These are phyloP conservation scores for Hoplodrina ambigua DNA, from an alignment of 2,888 invertebrate species.

Conservation along the genomic window DNA sequence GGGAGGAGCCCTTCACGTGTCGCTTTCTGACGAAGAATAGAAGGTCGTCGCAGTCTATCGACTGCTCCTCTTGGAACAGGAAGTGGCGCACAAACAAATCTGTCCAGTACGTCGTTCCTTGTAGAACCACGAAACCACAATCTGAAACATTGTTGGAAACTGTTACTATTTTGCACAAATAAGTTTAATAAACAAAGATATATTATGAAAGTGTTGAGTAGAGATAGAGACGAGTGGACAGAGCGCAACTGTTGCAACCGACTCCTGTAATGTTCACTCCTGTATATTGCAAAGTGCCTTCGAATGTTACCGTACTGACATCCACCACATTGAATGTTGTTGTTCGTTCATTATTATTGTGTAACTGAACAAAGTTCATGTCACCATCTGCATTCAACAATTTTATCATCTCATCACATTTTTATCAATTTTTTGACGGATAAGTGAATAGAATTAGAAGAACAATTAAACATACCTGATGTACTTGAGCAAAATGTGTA, in stretches of 20 bases:
- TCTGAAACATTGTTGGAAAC: constrained; percentile 88
- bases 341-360: constrained; percentile 10
- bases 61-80: constrained; percentile 96
- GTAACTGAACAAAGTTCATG: constrained; percentile 4
- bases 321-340: constrained; percentile 24
- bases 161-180: constrained; percentile 31
- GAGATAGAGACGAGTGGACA: constrained; percentile 2
- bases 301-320: constrained; percentile 43
- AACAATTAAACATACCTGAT: constrained; percentile 25
- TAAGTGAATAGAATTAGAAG: constrained; percentile 35
- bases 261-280: constrained; percentile 9
- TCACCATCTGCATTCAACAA: constrained; percentile 10
- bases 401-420: constrained; percentile 26
- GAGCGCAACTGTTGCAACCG: constrained; percentile 1
- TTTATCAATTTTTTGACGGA: constrained; percentile 25
- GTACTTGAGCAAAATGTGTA: constrained; percentile 31
- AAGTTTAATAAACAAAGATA: constrained; percentile 13
- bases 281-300: constrained; percentile 73
- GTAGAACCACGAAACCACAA: constrained; percentile 97
- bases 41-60: constrained; percentile 98
- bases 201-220: neutral
- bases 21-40: constrained; percentile 98
- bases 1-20: constrained; percentile 96
- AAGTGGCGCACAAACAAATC: constrained; percentile 98
- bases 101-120: constrained; percentile 98